Evolutionary conservation across 2,888 invertebrate genomes (phyloP).

Genomic region (Amiota communis): DNA sequence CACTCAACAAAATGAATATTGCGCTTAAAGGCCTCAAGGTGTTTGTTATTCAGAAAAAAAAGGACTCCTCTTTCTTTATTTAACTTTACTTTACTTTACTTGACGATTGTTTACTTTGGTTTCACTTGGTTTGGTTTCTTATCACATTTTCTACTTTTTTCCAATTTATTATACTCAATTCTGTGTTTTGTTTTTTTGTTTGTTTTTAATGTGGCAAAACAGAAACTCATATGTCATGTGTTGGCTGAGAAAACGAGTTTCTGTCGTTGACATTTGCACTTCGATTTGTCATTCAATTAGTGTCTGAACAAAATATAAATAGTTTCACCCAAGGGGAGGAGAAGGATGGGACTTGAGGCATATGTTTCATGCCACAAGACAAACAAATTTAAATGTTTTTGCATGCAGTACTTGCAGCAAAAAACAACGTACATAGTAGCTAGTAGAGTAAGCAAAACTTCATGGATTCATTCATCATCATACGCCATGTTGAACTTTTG

Average conservation of each 20-base stretch:
- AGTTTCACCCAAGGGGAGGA: too few relatives aligned
- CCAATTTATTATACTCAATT: neutral
- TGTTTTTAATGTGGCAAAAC: neutral
- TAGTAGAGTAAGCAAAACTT: too few relatives aligned
- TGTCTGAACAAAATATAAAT: neutral
- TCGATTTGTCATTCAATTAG: constrained; percentile 25
- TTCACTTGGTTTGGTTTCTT: too few relatives aligned
- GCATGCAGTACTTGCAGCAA: too few relatives aligned
- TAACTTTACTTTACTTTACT: neutral
- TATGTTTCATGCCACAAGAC: too few relatives aligned
- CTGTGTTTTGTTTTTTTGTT: constrained; percentile 24
- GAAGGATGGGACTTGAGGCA: too few relatives aligned
- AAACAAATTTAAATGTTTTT: too few relatives aligned
- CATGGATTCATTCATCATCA: neutral
- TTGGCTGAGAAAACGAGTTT: neutral
- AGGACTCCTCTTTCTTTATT: neutral
- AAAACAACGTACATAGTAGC: too few relatives aligned
- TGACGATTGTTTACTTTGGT: neutral
- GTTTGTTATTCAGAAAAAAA: constrained; percentile 3
- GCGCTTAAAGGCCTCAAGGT: constrained; percentile 3
- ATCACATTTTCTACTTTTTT: neutral
- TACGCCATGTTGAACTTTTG: constrained; percentile 20
- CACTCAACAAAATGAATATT: constrained; percentile 8
- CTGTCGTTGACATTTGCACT: constrained; percentile 23
- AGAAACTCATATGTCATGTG: neutral